Evolutionary conservation across 2,797 vertebrate species (phyloP).

Genomic region (Synanceia verrucosa): DNA sequence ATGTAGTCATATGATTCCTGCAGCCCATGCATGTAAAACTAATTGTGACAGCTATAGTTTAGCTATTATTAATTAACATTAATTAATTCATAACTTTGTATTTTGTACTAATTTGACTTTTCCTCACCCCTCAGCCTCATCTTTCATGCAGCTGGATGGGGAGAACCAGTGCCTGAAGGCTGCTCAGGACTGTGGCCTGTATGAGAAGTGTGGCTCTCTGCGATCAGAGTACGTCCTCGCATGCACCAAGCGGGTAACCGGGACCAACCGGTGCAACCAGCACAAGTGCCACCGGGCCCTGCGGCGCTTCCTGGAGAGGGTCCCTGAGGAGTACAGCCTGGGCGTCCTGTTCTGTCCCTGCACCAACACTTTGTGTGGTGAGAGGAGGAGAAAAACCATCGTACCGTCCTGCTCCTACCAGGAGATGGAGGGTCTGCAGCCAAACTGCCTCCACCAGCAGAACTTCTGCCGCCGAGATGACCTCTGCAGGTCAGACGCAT

Average conservation of each 20-base stretch:
- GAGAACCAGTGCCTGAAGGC: conserved; percentile 92
- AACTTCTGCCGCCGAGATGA: conserved; percentile 86
- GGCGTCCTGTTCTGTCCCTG: conserved; percentile 93
- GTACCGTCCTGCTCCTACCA: conserved; percentile 93
- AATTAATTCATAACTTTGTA: neutral
- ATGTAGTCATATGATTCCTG: too few species aligned
- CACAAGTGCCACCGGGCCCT: conserved; percentile 88
- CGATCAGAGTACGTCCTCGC: conserved; percentile 90
- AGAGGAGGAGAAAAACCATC: conserved; percentile 93
- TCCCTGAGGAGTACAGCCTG: conserved; percentile 89
- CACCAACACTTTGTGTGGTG: conserved; percentile 87
- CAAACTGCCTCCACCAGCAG: conserved; percentile 90
- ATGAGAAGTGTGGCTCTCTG: conserved; percentile 89
- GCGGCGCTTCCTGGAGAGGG: conserved; percentile 90
- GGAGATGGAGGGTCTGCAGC: conserved; percentile 75
- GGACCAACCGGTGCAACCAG: conserved; percentile 84
- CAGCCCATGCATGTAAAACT: neutral
- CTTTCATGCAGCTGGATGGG: conserved; percentile 73
- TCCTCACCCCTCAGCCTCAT: conserved; percentile 63
- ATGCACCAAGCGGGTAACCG: conserved; percentile 82
- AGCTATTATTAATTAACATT: neutral
- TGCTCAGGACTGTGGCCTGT: conserved; percentile 88
- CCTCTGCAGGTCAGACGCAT: conserved; percentile 90
- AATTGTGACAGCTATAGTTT: neutral
- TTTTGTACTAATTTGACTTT: neutral